A percentile compares a stretch with the other conserved stretches of the same genome.
These are phyloP conservation scores for Sycon ciliatum DNA, from an alignment of 37 sponge, comb jelly and placozoan genomes.

Conservation along the genomic window DNA sequence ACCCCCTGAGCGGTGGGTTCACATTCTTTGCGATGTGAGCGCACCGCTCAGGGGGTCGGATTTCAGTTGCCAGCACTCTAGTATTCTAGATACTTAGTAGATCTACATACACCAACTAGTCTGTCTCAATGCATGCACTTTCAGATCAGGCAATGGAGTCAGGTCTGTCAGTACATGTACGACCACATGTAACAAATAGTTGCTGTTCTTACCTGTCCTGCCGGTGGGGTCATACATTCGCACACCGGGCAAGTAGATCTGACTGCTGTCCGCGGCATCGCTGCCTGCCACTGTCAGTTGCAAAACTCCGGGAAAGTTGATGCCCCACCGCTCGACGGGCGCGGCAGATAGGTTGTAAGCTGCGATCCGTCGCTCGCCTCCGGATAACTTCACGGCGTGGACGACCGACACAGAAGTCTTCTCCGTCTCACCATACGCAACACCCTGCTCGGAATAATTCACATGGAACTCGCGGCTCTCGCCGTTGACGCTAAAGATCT, in stretches of 20 bases:
- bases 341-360: constrained; percentile 25
- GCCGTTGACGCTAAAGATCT: neutral
- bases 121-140: no score
- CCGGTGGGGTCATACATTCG: constrained; percentile 85
- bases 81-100: no score
- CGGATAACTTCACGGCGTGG: constrained; percentile 5
- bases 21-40: no score
- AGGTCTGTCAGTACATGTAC: no score
- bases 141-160: no score
- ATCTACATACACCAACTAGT: no score
- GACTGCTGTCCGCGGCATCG: constrained; percentile 35
- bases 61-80: no score
- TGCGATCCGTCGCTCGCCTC: neutral
- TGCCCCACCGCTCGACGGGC: constrained; percentile 57
- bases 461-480: neutral
- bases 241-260: constrained; percentile 66
- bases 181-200: no score
- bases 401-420: constrained; percentile 20
- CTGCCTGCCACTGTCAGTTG: constrained; percentile 47
- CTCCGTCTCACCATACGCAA: constrained; percentile 57
- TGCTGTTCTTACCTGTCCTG: constrained; percentile 44
- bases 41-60: no score
- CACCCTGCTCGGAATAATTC: constrained; percentile 50
- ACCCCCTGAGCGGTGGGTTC: no score
- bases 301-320: constrained; percentile 66